Percentiles rank a stretch among this genome's conserved stretches.
phyloP scores from a whole-genome alignment of 2,113 vertebrate species.

The Paradoxurus hermaphroditus region DNA sequence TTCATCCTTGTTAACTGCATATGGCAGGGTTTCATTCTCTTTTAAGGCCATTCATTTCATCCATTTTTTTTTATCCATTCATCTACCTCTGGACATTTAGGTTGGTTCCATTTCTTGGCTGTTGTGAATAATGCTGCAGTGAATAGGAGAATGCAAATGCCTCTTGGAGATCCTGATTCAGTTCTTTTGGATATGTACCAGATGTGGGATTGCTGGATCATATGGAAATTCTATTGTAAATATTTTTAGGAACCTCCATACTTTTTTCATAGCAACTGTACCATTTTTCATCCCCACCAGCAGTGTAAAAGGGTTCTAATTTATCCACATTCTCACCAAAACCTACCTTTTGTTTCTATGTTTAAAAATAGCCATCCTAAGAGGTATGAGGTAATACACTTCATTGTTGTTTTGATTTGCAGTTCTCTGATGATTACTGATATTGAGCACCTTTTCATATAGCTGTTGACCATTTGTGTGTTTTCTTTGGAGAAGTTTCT shows the following conservation, averaged over 20 bases:
- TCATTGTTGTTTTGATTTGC: not conserved
- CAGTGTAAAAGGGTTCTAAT: not conserved
- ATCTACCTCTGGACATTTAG: not conserved
- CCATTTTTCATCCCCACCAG: not conserved
- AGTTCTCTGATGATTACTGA: not conserved
- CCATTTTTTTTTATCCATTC: not conserved
- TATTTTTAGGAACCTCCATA: not conserved
- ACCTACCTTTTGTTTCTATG: not conserved
- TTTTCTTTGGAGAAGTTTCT: not conserved
- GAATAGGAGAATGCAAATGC: not conserved
- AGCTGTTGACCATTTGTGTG: not conserved
- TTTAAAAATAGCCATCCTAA: not conserved
- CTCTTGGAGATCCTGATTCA: not conserved
- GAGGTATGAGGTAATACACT: not conserved
- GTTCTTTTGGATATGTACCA: not conserved
- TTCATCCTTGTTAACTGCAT: not conserved
- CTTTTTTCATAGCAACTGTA: not conserved
- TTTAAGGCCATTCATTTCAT: too few species aligned
- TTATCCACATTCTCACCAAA: not conserved
- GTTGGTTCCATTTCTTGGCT: not conserved
- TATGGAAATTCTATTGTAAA: not conserved
- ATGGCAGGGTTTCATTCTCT: not conserved
- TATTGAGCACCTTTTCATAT: not conserved
- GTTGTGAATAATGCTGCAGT: not conserved
- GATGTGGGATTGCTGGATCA: not conserved